Conservation (phyloP, 2,113 vertebrate species). For the Circaetus gallicus region DNA sequence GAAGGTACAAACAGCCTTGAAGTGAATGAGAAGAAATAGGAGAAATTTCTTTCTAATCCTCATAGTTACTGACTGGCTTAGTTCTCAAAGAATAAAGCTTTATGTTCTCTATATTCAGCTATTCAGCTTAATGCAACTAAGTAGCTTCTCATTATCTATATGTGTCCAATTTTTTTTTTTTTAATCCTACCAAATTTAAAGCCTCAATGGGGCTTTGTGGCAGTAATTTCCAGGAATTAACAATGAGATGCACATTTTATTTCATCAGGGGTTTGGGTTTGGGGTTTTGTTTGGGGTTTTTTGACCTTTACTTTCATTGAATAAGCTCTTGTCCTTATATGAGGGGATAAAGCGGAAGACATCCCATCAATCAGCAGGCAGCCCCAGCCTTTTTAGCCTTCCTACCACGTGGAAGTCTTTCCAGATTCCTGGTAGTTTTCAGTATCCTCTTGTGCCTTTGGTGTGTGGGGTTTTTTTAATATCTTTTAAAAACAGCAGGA, state of each 20-base stretch:
- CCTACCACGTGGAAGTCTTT: neutral
- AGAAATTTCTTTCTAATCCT: neutral
- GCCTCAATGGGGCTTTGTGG: neutral
- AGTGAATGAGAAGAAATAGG: neutral
- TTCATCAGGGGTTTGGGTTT: neutral
- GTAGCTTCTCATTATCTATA: neutral
- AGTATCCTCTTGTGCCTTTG: neutral
- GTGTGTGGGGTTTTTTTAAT: neutral
- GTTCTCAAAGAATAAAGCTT: neutral
- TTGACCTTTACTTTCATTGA: neutral
- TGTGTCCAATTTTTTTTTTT: neutral
- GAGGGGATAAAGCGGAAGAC: neutral
- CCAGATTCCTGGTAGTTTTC: neutral
- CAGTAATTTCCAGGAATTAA: neutral
- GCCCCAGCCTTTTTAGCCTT: neutral
- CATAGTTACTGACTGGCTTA: neutral
- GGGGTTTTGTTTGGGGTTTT: neutral
- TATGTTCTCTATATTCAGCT: neutral
- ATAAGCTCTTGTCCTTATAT: neutral
- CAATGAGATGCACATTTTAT: neutral
- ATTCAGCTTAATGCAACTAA: neutral
- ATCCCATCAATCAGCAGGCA: neutral
- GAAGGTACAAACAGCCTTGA: neutral
- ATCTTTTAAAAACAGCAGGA: slow-evolving; percentile 38
- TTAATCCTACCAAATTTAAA: neutral